Percentiles rank a stretch among this genome's conserved stretches.
Conservation (phyloP, 2,113 vertebrate genomes). For the Notiomystis cincta region DNA sequence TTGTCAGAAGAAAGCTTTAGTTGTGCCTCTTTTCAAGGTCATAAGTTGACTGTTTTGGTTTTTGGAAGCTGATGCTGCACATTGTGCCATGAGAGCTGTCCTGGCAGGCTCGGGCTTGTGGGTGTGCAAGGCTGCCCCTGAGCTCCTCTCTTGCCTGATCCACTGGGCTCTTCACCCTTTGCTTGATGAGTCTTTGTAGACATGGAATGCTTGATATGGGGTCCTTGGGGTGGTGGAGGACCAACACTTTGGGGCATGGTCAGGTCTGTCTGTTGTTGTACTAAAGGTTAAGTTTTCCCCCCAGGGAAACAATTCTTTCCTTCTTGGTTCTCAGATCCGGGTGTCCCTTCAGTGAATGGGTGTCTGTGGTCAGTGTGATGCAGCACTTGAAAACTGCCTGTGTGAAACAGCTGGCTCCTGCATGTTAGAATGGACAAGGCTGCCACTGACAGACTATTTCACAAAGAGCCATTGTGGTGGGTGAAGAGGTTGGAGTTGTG, state of each 20-base stretch:
- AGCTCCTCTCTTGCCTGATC: not conserved
- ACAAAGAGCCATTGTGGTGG: not conserved
- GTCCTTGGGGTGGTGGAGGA: not conserved
- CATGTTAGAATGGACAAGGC: accelerated
- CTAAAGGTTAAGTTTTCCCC: not conserved
- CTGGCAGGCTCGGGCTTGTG: not conserved
- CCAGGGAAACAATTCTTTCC: not conserved
- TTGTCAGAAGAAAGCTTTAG: not conserved
- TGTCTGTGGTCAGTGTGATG: not conserved
- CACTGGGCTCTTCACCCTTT: not conserved
- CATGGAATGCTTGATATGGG: accelerated
- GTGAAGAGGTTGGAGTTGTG: not conserved
- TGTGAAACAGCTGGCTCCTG: not conserved
- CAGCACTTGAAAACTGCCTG: not conserved
- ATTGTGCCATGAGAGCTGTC: accelerated
- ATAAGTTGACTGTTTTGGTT: accelerated
- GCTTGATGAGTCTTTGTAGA: not conserved
- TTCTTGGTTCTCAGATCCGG: not conserved
- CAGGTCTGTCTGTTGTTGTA: not conserved
- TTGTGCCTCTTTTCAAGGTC: not conserved
- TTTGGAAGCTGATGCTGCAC: not conserved
- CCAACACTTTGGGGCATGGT: accelerated
- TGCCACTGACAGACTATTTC: not conserved
- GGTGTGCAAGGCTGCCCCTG: accelerated
- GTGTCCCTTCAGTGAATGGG: not conserved